Base-by-base conservation (phyloP, 2,888 invertebrate species). In the Lydus trimaculatus region DNA sequence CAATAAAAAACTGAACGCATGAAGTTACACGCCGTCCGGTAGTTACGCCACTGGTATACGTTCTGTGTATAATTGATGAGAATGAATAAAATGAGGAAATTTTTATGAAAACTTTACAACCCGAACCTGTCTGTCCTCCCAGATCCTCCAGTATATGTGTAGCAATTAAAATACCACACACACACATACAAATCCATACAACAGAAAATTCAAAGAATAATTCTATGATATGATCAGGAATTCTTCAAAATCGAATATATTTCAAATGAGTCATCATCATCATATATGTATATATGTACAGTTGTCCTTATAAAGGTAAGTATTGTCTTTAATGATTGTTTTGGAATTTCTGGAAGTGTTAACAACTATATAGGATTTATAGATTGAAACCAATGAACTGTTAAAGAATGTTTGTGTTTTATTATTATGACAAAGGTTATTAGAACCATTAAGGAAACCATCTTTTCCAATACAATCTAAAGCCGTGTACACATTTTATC, bases 351-450 rank as follows among this genome's bases (percentile, higher is more conserved):
- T 52, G 23, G 48, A 52, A 11, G 20, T 52, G 43, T 43, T 43
- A 17, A 17, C 17, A 17, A 17, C 23, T 9, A 23, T 3, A 2
- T 28, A 28, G 28, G 48, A 52, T 52, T 52, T 52, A 52, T 52
- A 52, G n/a, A n/a, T 8, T 23, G 48, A 52, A 52, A 52, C 11
- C 48, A 52, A 52, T 52, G 48, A 52, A 52, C 48, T 52, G 48
- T 52, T 52, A 11, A 52, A 20, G 48, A 52, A 52, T 52, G 48
- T 52, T 20, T 20, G 2, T 23, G 20, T 52, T 52, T 23, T 52
- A 52, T 23, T 52, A 52, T 52, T 43, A 52, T 23, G 23, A 52
- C 23, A 52, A 52, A 52, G 48, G 43, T 43, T 43, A 52, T 52
- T 52, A 52, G 48, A 52, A 52, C 48, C 48, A 23, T 52, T 52